Conservation (phyloP, 2,888 invertebrate species). For the Acronicta alni region DNA sequence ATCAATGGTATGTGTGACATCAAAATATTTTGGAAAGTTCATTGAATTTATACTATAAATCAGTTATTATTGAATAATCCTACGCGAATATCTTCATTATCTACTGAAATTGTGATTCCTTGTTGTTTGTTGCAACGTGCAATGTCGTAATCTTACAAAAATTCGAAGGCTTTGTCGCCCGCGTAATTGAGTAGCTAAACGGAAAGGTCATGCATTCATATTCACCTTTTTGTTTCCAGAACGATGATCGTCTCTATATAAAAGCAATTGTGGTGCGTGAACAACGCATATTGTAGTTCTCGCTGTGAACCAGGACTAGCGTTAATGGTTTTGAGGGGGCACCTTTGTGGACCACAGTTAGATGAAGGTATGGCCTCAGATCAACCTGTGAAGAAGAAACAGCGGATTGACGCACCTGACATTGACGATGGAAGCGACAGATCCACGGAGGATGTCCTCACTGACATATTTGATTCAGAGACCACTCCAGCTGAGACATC, state of each 20-base stretch:
- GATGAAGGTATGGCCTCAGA: constrained; percentile 92
- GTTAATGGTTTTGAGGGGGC: constrained; percentile 91
- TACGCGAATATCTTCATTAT: constrained; percentile 44
- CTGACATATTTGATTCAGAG: constrained; percentile 81
- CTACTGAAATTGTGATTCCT: constrained; percentile 38
- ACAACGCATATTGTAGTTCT: constrained; percentile 51
- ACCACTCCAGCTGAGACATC: constrained; percentile 81
- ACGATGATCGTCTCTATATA: constrained; percentile 64
- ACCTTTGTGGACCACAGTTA: constrained; percentile 86
- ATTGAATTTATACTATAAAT: constrained; percentile 67
- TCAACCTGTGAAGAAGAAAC: constrained; percentile 95
- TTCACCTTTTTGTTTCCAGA: constrained; percentile 83
- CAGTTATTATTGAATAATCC: constrained; percentile 47
- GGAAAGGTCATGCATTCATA: constrained; percentile 88
- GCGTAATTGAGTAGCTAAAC: constrained; percentile 89
- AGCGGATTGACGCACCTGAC: constrained; percentile 91
- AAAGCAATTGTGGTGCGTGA: constrained; percentile 51
- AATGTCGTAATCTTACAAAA: constrained; percentile 54
- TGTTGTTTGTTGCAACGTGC: constrained; percentile 22
- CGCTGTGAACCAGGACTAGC: constrained; percentile 52
- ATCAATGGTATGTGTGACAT: constrained; percentile 88
- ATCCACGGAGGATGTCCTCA: constrained; percentile 85
- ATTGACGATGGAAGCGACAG: constrained; percentile 88
- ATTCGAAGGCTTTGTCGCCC: constrained; percentile 83
- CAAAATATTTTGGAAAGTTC: constrained; percentile 90